These are phyloP conservation scores for Onychomys torridus DNA, from an alignment of 2,797 vertebrate species.

Conservation along the genomic window DNA sequence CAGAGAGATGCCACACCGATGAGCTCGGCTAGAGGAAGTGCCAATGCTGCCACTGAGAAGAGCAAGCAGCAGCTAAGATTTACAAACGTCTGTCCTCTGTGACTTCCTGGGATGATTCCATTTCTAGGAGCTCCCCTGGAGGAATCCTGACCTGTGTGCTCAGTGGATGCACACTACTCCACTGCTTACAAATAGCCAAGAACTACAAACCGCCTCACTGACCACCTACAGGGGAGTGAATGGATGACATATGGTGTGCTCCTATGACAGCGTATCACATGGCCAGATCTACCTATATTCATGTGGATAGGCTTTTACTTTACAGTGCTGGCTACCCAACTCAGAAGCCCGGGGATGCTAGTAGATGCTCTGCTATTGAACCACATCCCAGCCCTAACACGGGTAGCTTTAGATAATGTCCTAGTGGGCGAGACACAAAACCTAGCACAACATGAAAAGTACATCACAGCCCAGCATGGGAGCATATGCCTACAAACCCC, in stretches of 20 bases:
- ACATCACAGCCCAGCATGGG: background rate
- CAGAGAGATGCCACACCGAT: background rate
- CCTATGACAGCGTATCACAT: background rate
- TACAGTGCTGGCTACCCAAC: background rate
- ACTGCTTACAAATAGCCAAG: background rate
- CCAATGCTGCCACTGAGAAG: background rate
- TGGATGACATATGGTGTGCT: background rate
- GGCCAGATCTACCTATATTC: background rate
- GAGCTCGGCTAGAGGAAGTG: background rate
- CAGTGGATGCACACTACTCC: background rate
- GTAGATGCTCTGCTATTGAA: background rate
- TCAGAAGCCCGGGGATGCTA: background rate
- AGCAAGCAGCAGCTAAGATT: background rate
- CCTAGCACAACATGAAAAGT: background rate
- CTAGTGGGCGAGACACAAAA: background rate
- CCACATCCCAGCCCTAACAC: background rate
- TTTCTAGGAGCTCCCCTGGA: constrained; percentile 4
- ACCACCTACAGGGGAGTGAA: background rate
- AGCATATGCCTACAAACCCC: background rate
- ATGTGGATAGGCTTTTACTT: background rate
- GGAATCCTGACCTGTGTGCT: background rate
- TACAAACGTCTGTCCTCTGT: background rate
- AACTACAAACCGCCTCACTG: background rate
- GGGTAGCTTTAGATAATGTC: background rate
- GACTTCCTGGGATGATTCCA: constrained; percentile 2